Base-by-base conservation (phyloP, 2,888 invertebrate genomes). In the Augochlorella aurata region DNA sequence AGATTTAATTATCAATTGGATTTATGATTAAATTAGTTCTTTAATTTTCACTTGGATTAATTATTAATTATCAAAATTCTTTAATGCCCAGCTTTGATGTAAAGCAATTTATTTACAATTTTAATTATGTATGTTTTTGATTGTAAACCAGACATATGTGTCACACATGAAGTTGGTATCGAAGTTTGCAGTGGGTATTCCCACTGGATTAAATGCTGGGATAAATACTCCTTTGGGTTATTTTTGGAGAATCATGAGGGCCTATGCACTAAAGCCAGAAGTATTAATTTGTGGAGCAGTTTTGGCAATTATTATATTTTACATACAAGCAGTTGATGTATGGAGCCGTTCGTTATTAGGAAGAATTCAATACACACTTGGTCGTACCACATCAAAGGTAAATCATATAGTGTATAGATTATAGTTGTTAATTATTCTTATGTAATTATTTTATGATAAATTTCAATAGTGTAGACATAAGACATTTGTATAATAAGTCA, bases 111-210 rank as follows among this genome's bases (percentile, higher is more conserved):
- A 21, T 47, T 78, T 67, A 72, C 9, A 52, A 29, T 70, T 63
- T 54, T 50, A 14, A 16, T 45, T 58, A 66, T 80, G 14, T 10
- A 52, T 29, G 12, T 63, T 67, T 83, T 45, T 77, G 38, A 78
- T 81, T 74, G 80, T 86, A 0, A 14, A 38, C 79, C 81, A 93
- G 95, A 97, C 97, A 50, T 97, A 97, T 94, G 94, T 97, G 88
- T 97, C 97, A 88, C 97, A 97, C 94, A 96, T 97, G 96, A 97
- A 97, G 95, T 95, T 97, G 88, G 94, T 97, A 92, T 97, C 97
- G 73, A 96, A 97, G 93, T 95, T 96, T 92, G 96, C 97, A 87
- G 96, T 97, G 94, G 97, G 97, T 94, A 95, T 97, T 91, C 97
- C 93, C 82, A 90, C 91, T 74, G 91, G 90, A 69, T 83, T 93